Evolutionary conservation across 1,140 invertebrate genomes (phyloP).

Genomic region (Penaeus chinensis): DNA sequence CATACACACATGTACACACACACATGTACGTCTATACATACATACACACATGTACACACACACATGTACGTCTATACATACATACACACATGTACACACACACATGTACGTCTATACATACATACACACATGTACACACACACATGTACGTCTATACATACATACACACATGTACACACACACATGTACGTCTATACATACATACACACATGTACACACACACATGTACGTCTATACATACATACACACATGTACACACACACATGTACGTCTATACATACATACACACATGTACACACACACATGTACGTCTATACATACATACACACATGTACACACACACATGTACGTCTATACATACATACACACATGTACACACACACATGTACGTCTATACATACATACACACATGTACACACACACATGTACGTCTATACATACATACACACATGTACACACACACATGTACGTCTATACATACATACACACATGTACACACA

Average conservation of each 20-base stretch:
- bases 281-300: background rate
- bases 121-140: background rate
- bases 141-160: background rate
- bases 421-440: background rate
- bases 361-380: background rate
- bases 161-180: background rate
- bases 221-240: background rate
- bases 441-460: background rate
- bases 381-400: too few relatives aligned
- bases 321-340: background rate
- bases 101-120: background rate
- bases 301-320: background rate
- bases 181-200: background rate
- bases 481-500: too few relatives aligned
- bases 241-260: background rate
- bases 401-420: background rate
- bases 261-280: background rate
- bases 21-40: background rate
- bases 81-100: constrained; percentile 7
- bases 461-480: background rate
- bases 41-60: background rate
- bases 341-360: background rate
- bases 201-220: background rate
- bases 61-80: background rate
- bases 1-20: background rate